Evolutionary conservation across 2,113 vertebrate genomes (phyloP).

Genomic region (Gavialis gangeticus): DNA sequence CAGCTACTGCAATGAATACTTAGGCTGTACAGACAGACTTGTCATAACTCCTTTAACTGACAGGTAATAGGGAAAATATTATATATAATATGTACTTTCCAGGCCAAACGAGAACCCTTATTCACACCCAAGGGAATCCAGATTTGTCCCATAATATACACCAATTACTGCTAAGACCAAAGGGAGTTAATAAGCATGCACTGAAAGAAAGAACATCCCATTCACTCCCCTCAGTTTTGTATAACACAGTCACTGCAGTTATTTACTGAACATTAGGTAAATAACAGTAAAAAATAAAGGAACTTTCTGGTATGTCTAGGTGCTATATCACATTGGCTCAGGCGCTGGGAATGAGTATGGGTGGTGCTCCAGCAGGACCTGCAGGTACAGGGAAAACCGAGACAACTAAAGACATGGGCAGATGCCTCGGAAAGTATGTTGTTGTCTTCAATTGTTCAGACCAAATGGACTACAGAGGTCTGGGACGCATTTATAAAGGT

Average conservation of each 20-base stretch:
- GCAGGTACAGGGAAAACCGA: conserved; percentile 81
- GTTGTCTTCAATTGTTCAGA: conserved; percentile 82
- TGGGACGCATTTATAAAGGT: conserved; percentile 82
- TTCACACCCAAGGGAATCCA: not conserved
- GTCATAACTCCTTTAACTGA: conserved; percentile 80
- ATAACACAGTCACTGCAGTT: not conserved
- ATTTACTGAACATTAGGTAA: not conserved
- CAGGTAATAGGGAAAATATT: conserved; percentile 64
- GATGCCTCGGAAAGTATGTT: conserved; percentile 79
- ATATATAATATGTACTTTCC: not conserved
- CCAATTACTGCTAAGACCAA: not conserved
- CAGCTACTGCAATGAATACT: conserved; percentile 79
- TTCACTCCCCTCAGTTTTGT: not conserved
- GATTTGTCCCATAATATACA: not conserved
- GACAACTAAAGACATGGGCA: conserved; percentile 81
- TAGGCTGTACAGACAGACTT: conserved; percentile 80
- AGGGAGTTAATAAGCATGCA: not conserved
- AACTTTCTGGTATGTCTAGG: conserved; percentile 15
- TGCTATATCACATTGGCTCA: conserved; percentile 80
- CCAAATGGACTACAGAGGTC: conserved; percentile 80
- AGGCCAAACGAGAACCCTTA: not conserved
- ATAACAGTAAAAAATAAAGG: not conserved
- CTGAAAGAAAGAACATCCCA: accelerated
- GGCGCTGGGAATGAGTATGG: conserved; percentile 79
- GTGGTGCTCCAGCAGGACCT: conserved; percentile 78